Base-by-base conservation (phyloP, 2,797 vertebrate species). In the Ctenopoma multispine region DNA sequence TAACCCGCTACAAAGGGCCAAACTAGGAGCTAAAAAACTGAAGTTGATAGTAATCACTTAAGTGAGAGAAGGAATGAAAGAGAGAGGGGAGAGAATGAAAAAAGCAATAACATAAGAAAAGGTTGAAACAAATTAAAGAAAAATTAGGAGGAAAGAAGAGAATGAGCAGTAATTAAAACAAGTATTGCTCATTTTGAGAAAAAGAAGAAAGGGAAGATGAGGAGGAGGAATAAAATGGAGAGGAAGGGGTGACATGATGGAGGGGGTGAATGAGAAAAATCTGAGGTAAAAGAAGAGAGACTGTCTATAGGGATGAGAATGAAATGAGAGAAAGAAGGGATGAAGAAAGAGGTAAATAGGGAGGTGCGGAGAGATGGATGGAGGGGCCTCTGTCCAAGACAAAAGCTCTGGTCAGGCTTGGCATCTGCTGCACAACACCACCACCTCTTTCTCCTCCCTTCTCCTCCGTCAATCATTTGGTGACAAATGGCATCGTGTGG, bases 381-480 rank as follows among this genome's bases (percentile, higher is more conserved):
- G 14, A 40, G 63, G 58, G 66, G 75, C 53, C 69, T 78, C 57
- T 0, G 0, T 21, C 62, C 43, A 17, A n/a, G 69, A 85, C 79
- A 85, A 86, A 79, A 60, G 75, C 75, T 48, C 50, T 15, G 38
- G 62, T 50, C 34, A 78, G 74, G 77, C 61, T 54, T 18, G 43
- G 77, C 79, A 85, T 85, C 76, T 85, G 79, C 67, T 82, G 44
- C 73, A 73, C 55, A 64, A 55, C 63, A 27, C 11, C 60, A 7
- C 55, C 43, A 8, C 31, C 55, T 23, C 43, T 43, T 14, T 3
- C 31, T 17, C 55, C 27, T 36, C n/a, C 55, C 46, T 34, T 38
- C 63, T 44, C 69, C 58, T 14, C 36, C 21, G 5, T 55, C 49
- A 60, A 36, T 66, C 67, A 27, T 53, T 49, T 69, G 13, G 47